phyloP scores from a whole-genome alignment of 2,797 vertebrate genomes.

The Gambelia wislizenii region DNA sequence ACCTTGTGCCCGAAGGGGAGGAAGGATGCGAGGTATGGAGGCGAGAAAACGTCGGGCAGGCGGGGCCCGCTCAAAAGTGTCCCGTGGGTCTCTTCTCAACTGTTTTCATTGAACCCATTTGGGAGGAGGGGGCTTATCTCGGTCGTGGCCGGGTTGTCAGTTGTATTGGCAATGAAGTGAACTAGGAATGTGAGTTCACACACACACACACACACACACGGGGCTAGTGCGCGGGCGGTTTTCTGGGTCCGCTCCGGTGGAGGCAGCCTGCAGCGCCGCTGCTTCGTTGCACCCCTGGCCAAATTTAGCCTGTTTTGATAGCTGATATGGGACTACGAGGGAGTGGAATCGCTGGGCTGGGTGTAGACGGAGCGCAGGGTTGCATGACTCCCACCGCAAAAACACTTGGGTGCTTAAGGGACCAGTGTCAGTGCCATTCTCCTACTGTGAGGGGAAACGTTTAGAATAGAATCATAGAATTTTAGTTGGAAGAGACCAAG shows the following conservation, averaged over 20 bases:
- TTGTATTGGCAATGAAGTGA: neutral
- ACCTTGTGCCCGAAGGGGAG: conserved; percentile 33
- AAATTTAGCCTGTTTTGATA: conserved; percentile 39
- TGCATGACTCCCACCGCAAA: no score
- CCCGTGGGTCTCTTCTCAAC: no score
- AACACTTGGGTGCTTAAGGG: neutral
- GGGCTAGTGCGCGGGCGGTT: neutral
- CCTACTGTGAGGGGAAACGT: neutral
- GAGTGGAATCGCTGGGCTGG: neutral
- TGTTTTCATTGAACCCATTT: no score
- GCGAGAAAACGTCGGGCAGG: neutral
- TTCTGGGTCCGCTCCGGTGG: neutral
- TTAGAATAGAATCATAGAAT: no score
- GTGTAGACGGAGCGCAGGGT: neutral
- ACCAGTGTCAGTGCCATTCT: no score
- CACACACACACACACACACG: no score
- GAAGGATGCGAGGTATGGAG: conserved; percentile 25
- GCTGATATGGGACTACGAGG: neutral
- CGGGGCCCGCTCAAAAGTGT: neutral
- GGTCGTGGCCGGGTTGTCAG: neutral
- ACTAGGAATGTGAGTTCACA: no score
- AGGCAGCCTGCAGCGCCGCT: neutral
- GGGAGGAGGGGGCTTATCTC: neutral
- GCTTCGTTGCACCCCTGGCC: neutral
- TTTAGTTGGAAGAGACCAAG: no score